Evolutionary conservation across 2,888 invertebrate genomes (phyloP).

Genomic region (Troglohyphantes excavatus): DNA sequence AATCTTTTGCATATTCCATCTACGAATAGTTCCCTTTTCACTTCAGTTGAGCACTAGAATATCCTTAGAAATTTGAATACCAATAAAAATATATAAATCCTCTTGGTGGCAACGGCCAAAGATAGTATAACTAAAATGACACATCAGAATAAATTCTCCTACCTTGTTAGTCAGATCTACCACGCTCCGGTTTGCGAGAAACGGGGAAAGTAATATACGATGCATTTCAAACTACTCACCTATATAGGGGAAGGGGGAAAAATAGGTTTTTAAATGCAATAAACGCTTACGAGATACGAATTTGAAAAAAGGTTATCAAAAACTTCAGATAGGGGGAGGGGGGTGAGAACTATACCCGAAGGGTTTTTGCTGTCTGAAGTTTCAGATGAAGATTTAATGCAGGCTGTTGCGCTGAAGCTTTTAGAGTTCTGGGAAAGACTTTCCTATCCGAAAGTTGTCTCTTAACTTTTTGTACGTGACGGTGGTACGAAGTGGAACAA

Average conservation of each 20-base stretch:
- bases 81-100: not conserved
- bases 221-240: conserved; percentile 20
- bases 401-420: not conserved
- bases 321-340: not conserved
- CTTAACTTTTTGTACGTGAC: conserved; percentile 35
- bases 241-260: not conserved
- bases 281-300: conserved; percentile 39
- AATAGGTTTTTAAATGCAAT: conserved; percentile 44
- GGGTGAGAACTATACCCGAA: not conserved
- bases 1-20: conserved; percentile 41
- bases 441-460: conserved; percentile 27
- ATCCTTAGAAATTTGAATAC: conserved; percentile 21
- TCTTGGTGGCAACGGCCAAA: not conserved
- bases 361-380: conserved; percentile 32
- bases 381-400: conserved; percentile 61
- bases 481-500: conserved; percentile 48
- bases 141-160: conserved; percentile 15
- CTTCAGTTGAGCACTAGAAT: not conserved
- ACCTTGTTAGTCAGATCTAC: conserved; percentile 38
- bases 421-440: not conserved
- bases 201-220: conserved; percentile 8
- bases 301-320: conserved; percentile 56
- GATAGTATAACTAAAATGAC: not conserved
- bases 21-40: conserved; percentile 24
- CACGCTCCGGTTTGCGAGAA: not conserved